Evolutionary conservation across 2,797 vertebrate genomes (phyloP), one percentile per base, ranked within the genome.

Genomic region (Sphenodon punctatus): DNA sequence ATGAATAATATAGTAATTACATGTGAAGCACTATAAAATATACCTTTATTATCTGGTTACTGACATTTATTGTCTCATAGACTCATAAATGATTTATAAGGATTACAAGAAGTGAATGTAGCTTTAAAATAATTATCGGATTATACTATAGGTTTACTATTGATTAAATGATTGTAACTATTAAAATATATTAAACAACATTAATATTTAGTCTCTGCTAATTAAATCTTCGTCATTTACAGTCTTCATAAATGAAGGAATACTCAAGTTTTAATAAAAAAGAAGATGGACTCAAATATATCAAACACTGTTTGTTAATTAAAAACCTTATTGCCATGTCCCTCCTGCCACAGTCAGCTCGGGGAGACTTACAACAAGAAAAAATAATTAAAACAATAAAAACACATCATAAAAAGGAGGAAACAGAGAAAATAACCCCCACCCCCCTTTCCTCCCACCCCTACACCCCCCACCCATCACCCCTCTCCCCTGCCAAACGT

Each of bases 11-110:
- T n/a, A 60, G 53, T 84, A 67, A 46, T 86, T 86, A 82, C 82
- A 82, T 58, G 30, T 38, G 36, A 82, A 67, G 78, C 45, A 75
- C 69, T 80, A 61, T 51, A 68, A 90, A 87, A 74, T 56, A 1
- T 79, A 61, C 19, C 2, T 73, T 64, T 74, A 19, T 78, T 63
- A 58, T 76, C 76, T 78, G 60, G 53, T 89, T 90, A 3, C 45
- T 75, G 10, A 8, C 55, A 10, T 53, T 56, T 79, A 74, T 77
- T 32, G 81, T 88, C 49, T 75, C 84, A 64, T 41, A 45, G 11
- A 6, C 14, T 48, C 64, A 53, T 30, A 45, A 34, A 5, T 72
- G 34, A 69, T 78, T 78, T 82, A 68, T 55, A 90, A 78, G 4
- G 45, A 59, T 4, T 43, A 13, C 58, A 30, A 17, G 30, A 81